phyloP scores from a whole-genome alignment of 1,140 invertebrate species.

The Ctenoplectra terminalis region DNA sequence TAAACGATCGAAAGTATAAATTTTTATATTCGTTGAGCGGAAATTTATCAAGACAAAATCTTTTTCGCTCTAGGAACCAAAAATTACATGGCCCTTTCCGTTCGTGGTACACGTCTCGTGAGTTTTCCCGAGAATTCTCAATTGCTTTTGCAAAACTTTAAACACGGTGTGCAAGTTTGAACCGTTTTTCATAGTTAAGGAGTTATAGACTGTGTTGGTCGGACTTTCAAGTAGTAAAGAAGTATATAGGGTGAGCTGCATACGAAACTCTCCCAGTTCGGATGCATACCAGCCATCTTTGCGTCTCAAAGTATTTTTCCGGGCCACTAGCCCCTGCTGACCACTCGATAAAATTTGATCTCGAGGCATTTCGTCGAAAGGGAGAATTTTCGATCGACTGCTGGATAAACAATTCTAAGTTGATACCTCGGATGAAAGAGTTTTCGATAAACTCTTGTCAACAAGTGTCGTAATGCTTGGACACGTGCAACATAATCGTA shows the following conservation, averaged over 20 bases:
- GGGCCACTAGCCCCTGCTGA: background rate
- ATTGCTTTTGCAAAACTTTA: conserved; percentile 59
- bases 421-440: background rate
- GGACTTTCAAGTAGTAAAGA: conserved; percentile 57
- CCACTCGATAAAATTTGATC: conserved; percentile 44
- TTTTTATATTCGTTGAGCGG: too few relatives aligned
- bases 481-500: background rate
- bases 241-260: conserved; percentile 33
- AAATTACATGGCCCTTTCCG: conserved; percentile 28
- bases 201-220: conserved; percentile 38
- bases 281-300: background rate
- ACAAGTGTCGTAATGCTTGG: background rate
- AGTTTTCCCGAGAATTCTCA: conserved; percentile 56
- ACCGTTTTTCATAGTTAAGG: conserved; percentile 62
- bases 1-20: too few relatives aligned
- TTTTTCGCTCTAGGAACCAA: background rate
- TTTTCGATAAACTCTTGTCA: conserved; percentile 1
- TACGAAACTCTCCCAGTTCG: conserved; percentile 23
- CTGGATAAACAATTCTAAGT: background rate
- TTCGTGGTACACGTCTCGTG: conserved; percentile 17
- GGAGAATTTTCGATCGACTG: conserved; percentile 4
- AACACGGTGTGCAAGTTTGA: conserved; percentile 52
- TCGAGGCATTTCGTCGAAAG: background rate
- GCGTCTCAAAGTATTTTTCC: conserved; percentile 18
- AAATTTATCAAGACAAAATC: background rate